A percentile compares a stretch with the other conserved stretches of the same genome.
phyloP scores from a whole-genome alignment of 2,113 vertebrate species.

The Dasypus novemcinctus region DNA sequence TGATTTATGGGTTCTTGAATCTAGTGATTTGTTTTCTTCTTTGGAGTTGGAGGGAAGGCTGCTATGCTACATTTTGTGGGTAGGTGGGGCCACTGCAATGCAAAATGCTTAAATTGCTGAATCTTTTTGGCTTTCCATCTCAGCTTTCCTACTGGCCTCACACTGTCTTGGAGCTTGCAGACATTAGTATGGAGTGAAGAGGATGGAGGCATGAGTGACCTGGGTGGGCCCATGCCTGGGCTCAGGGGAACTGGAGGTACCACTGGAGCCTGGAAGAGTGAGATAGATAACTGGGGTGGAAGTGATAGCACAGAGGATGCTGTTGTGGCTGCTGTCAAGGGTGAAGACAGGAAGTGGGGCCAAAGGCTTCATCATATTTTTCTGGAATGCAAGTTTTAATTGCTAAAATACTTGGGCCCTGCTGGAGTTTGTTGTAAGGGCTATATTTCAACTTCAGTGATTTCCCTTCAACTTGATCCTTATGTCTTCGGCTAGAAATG shows the following conservation, averaged over 20 bases:
- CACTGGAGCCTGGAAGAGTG: conserved; percentile 89
- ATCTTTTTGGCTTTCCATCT: conserved; percentile 61
- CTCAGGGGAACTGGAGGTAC: conserved; percentile 90
- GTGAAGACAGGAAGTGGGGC: conserved; percentile 90
- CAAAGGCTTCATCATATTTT: conserved; percentile 93
- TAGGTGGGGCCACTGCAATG: not conserved
- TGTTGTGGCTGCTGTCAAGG: conserved; percentile 85
- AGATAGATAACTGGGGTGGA: conserved; percentile 86
- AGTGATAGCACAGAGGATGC: conserved; percentile 89
- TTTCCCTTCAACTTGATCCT: too few relatives aligned
- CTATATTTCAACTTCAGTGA: too few relatives aligned
- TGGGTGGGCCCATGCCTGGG: conserved; percentile 93
- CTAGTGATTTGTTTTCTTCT: not conserved
- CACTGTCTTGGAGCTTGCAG: not conserved
- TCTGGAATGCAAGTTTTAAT: conserved; percentile 84
- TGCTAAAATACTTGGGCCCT: too few relatives aligned
- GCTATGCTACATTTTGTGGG: conserved; percentile 6
- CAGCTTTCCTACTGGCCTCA: conserved; percentile 68
- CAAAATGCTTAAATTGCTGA: not conserved
- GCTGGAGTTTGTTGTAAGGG: too few relatives aligned
- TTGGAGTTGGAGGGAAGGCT: not conserved
- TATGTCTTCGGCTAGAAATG: too few relatives aligned
- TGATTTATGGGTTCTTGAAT: not conserved
- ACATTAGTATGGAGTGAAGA: conserved; percentile 92
- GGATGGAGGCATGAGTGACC: conserved; percentile 90